A percentile compares a stretch with the other conserved stretches of the same genome.
phyloP scores from a whole-genome alignment of 2,888 invertebrate genomes.

The Caenorhabditis zanzibari region DNA sequence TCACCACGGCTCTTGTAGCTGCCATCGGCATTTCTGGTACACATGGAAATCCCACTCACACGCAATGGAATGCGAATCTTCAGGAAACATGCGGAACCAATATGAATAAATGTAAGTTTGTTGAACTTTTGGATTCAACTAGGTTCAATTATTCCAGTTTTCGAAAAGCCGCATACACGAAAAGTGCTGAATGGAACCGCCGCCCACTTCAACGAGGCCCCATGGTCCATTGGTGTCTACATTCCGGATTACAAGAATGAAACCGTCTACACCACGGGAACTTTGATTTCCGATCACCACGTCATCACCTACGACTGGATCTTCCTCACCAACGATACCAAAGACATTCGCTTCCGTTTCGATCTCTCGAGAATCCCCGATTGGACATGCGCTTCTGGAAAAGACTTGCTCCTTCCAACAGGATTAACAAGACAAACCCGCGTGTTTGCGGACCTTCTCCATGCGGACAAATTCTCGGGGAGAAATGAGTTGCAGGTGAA shows the following conservation, averaged over 20 bases:
- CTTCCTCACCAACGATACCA: conserved; percentile 28
- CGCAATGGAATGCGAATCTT: conserved; percentile 6
- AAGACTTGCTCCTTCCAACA: conserved; percentile 20
- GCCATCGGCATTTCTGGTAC: background rate
- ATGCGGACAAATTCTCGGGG: background rate
- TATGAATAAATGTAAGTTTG: too few species aligned
- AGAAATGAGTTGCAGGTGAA: background rate
- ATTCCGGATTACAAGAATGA: conserved; percentile 2
- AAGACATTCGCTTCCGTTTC: conserved; percentile 17
- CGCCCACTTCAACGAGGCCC: conserved; percentile 22
- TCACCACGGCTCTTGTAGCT: background rate
- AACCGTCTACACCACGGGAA: conserved; percentile 34
- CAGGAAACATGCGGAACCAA: conserved; percentile 24
- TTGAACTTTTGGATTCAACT: too few species aligned
- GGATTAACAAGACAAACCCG: background rate
- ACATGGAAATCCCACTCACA: background rate
- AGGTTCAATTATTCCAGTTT: too few species aligned
- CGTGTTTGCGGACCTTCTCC: conserved; percentile 24
- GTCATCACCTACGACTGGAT: conserved; percentile 38
- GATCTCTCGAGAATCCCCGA: background rate
- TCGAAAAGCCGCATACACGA: conserved; percentile 9
- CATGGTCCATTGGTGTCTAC: conserved; percentile 35
- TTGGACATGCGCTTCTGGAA: background rate
- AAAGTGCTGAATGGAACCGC: conserved; percentile 41
- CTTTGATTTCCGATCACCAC: conserved; percentile 28